Conservation (phyloP, 2,888 invertebrate species). For the Chironomus riparius region DNA sequence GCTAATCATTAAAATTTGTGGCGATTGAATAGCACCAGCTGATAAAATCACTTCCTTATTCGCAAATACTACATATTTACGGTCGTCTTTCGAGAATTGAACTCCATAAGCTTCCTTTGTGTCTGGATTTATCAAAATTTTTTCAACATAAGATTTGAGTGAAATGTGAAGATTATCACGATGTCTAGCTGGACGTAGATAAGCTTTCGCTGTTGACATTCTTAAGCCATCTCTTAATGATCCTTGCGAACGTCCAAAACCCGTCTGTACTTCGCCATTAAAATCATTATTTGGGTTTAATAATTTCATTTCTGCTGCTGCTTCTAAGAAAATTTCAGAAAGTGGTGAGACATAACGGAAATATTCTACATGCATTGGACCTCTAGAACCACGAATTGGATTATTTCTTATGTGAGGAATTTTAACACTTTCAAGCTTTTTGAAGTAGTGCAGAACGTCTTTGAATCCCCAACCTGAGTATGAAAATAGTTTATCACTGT, state of each 20-base stretch:
- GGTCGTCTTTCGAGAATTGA: conserved; percentile 44
- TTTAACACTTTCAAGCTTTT: conserved; percentile 68
- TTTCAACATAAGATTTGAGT: conserved; percentile 57
- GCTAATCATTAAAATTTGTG: conserved; percentile 78
- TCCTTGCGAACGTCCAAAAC: conserved; percentile 67
- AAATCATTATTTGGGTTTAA: conserved; percentile 57
- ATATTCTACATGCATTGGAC: conserved; percentile 64
- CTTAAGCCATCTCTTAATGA: conserved; percentile 68
- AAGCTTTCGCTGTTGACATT: conserved; percentile 78
- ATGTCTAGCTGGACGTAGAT: conserved; percentile 55
- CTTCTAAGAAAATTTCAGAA: conserved; percentile 57
- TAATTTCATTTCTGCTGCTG: conserved; percentile 56
- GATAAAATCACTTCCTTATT: conserved; percentile 73
- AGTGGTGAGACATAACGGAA: conserved; percentile 63
- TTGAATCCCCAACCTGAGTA: conserved; percentile 65
- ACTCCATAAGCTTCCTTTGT: conserved; percentile 58
- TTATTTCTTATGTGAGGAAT: conserved; percentile 52
- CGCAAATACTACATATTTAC: conserved; percentile 49
- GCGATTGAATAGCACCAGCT: conserved; percentile 75
- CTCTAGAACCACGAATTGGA: conserved; percentile 59
- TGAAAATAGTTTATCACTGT: neutral
- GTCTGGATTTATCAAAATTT: conserved; percentile 53
- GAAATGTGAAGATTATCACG: conserved; percentile 67
- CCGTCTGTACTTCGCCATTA: conserved; percentile 71
- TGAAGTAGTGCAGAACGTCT: conserved; percentile 65